phyloP scores from a whole-genome alignment of 2,888 invertebrate genomes.

The Pseudococcus viburni region DNA sequence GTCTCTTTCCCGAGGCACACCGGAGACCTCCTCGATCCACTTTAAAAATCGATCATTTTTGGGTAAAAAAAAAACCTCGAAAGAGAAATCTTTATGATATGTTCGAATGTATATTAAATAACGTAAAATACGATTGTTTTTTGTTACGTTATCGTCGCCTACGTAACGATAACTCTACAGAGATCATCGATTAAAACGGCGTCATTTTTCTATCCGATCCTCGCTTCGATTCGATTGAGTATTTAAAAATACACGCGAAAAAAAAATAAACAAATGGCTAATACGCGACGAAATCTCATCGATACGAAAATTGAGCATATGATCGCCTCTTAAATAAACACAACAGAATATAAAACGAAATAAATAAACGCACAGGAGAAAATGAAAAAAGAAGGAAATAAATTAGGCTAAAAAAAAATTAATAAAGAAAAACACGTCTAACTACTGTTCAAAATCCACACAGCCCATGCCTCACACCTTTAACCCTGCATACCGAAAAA shows the following conservation, averaged over 20 bases:
- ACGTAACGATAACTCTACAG: background rate
- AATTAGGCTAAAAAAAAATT: background rate
- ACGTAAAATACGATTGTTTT: background rate
- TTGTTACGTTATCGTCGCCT: slow-evolving; percentile 5
- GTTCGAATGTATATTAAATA: background rate
- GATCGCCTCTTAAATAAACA: background rate
- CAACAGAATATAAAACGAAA: background rate
- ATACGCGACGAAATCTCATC: background rate
- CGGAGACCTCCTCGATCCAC: no score
- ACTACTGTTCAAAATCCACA: slow-evolving; percentile 23
- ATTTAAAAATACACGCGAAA: background rate
- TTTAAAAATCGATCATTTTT: background rate
- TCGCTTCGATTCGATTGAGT: background rate
- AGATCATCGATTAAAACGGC: background rate
- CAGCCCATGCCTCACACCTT: slow-evolving; percentile 19
- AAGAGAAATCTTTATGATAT: background rate
- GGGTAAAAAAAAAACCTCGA: background rate
- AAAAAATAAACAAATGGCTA: background rate
- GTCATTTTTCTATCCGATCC: background rate
- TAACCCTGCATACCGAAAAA: slow-evolving; percentile 24
- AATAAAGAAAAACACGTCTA: background rate
- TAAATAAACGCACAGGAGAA: background rate
- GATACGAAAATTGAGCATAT: background rate
- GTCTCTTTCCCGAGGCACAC: no score
- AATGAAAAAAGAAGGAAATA: background rate